These are phyloP conservation scores for Mimas tiliae DNA, from an alignment of 2,888 invertebrate species.

Conservation along the genomic window DNA sequence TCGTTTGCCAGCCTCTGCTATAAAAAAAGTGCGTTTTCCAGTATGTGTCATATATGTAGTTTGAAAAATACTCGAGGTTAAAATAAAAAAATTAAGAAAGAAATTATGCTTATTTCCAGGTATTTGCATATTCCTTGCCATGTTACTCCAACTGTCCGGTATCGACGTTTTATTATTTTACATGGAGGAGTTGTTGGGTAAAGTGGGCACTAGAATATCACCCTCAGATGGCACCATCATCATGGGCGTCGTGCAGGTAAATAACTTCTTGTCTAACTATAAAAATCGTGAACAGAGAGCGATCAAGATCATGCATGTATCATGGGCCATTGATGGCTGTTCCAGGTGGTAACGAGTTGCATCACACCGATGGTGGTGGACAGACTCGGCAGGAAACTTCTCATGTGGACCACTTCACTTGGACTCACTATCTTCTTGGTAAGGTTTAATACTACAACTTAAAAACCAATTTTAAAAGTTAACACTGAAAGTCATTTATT, in stretches of 20 bases:
- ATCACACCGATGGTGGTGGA: conserved; percentile 91
- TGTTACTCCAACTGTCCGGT: conserved; percentile 93
- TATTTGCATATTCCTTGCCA: conserved; percentile 89
- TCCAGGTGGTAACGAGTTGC: conserved; percentile 88
- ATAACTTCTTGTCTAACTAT: too few species aligned
- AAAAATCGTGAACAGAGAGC: neutral
- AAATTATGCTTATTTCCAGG: conserved; percentile 48
- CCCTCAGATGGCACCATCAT: conserved; percentile 89
- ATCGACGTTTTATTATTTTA: conserved; percentile 92
- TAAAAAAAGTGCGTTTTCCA: too few species aligned
- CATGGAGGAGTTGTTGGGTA: conserved; percentile 88
- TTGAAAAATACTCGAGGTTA: too few species aligned
- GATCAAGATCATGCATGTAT: neutral
- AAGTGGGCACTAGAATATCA: conserved; percentile 87
- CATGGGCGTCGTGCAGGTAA: conserved; percentile 83
- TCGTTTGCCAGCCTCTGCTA: too few species aligned
- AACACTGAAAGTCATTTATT: too few species aligned
- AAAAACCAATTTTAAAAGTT: too few species aligned
- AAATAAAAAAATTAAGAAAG: too few species aligned
- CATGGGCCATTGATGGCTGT: neutral
- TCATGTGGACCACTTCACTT: conserved; percentile 89
- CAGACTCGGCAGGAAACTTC: conserved; percentile 88
- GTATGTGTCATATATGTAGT: too few species aligned
- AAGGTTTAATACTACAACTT: conserved; percentile 42
- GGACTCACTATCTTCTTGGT: conserved; percentile 87